These are phyloP conservation scores for Sitta carolinensis DNA, from an alignment of 2,797 vertebrate genomes.

Conservation along the genomic window DNA sequence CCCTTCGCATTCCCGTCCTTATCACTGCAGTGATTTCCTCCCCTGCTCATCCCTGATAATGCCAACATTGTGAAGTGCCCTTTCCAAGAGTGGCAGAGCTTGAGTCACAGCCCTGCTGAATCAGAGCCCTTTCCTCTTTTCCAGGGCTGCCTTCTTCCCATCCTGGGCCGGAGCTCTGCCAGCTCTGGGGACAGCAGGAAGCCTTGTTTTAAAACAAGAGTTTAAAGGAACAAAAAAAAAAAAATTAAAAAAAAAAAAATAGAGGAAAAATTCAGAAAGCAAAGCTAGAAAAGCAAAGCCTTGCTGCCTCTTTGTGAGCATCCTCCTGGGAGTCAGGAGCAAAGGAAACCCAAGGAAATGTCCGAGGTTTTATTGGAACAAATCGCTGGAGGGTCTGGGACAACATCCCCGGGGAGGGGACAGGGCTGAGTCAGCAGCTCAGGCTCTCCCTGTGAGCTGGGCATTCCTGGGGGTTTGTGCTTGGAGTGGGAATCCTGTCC, in stretches of 20 bases:
- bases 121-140: slow-evolving; percentile 15
- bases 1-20: not conserved
- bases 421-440: not conserved
- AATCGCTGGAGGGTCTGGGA: not conserved
- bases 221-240: not conserved
- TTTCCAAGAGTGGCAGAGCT: not conserved
- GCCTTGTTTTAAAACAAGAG: not conserved
- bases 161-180: not conserved
- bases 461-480: too few relatives aligned
- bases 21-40: not conserved
- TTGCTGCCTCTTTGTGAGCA: not conserved
- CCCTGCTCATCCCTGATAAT: not conserved
- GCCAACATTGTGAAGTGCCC: not conserved
- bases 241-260: too few relatives aligned
- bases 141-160: not conserved
- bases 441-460: not conserved
- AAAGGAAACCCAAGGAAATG: not conserved
- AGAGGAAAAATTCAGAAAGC: not conserved
- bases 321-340: not conserved
- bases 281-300: not conserved
- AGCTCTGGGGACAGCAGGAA: not conserved
- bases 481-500: too few relatives aligned
- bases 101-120: slow-evolving; percentile 27
- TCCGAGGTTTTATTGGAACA: not conserved
- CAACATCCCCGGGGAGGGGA: not conserved